Conservation (phyloP, 2,797 vertebrate genomes). For the Phrynocephalus guinanensis region DNA sequence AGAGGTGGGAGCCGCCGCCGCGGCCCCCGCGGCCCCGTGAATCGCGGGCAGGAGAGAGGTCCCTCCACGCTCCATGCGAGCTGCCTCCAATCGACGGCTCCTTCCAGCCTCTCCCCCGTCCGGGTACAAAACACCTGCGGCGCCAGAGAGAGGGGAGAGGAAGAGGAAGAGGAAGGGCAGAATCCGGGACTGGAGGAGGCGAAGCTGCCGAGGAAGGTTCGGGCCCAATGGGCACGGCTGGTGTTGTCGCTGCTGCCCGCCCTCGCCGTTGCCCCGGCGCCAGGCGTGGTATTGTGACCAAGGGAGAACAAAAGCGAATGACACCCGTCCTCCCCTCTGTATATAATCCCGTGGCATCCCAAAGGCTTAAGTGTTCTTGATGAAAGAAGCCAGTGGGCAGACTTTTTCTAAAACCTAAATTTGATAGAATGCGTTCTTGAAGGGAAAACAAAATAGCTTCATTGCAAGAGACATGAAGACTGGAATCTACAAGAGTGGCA, state of each 20-base stretch:
- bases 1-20: background rate
- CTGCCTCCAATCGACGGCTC: background rate
- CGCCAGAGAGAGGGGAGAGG: too few species aligned
- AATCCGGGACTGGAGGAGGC: background rate
- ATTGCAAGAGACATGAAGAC: too few species aligned
- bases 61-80: background rate
- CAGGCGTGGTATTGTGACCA: slow-evolving; percentile 31
- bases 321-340: background rate
- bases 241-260: background rate
- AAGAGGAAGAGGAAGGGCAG: background rate
- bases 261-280: slow-evolving; percentile 18
- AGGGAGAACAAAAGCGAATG: background rate
- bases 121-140: background rate
- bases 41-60: slow-evolving; percentile 7
- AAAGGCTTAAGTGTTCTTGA: background rate
- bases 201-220: background rate
- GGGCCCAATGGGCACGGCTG: background rate
- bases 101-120: background rate
- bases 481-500: too few species aligned
- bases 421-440: background rate
- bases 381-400: too few species aligned
- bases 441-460: background rate
- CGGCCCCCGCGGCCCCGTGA: background rate
- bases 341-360: background rate
- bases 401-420: background rate